Evolutionary conservation across 2,888 invertebrate genomes (phyloP), one percentile per base, ranked within the genome.

Genomic region (Drosophila hamatofila): DNA sequence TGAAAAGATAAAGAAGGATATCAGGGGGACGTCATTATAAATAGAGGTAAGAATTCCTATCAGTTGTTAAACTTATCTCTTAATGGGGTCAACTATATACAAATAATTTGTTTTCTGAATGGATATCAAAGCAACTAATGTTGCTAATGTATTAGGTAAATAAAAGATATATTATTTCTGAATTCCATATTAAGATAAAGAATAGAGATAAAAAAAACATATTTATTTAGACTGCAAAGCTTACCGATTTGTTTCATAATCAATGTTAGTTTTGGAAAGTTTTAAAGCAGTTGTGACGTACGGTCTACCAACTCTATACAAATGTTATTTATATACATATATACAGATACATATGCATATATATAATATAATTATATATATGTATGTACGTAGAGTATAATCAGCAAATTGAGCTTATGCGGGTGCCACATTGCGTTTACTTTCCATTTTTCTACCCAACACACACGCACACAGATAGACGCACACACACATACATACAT

Each of bases 341-440:
- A 11, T 27, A 27, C 1, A 5, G n/a, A 46, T 46, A 9, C 18
- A 18, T 14, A 52, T n/a, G n/a, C 30, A 30, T 33, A 33, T 33
- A 51, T 33, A 30, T 33, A 21, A 21, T 51, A 37, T 54, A 44
- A 33, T 33, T 49, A n/a, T 30, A 35, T 52, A 23, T 49, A 14
- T 49, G 35, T 52, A 35, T n/a, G n/a, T 16, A 52, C 23, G 14
- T 52, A 41, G 42, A 48, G 49, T 67, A 54, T 72, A 69, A 84
- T 81, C 79, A 79, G 63, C 54, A 63, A 72, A 69, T 63, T 79
- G 63, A 69, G 64, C 72, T 68, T 75, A 81, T 81, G 82, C 74
- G 82, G 72, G 72, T 74, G 75, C 65, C 81, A 44, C 76, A 78
- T 64, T 64, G 62, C 64, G 51, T 59, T 57, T 64, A 80, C 76